Evolutionary conservation across 2,888 invertebrate genomes (phyloP).

Genomic region (Unio pictorum): DNA sequence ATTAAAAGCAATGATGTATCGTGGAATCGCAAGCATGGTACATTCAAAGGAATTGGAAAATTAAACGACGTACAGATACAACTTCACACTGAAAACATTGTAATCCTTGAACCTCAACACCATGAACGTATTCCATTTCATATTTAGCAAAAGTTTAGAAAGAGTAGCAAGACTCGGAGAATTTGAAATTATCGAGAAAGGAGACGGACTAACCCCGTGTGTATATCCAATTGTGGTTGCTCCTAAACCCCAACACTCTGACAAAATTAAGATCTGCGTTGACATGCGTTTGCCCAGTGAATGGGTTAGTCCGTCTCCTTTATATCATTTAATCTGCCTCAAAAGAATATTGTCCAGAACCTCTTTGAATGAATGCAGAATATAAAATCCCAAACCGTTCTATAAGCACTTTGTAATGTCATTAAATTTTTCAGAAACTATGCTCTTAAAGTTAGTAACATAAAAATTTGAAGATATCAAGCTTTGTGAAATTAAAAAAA

Average conservation of each 20-base stretch:
- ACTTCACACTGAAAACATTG: slow-evolving; percentile 25
- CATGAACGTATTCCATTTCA: slow-evolving; percentile 39
- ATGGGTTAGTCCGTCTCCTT: too few species aligned
- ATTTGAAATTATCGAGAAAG: slow-evolving; percentile 47
- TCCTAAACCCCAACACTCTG: slow-evolving; percentile 16
- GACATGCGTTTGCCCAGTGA: too few species aligned
- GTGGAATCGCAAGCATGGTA: slow-evolving; percentile 1
- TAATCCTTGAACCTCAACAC: slow-evolving; percentile 22
- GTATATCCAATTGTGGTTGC: slow-evolving; percentile 41
- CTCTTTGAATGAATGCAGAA: too few species aligned
- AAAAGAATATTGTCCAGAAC: too few species aligned
- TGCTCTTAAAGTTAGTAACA: too few species aligned
- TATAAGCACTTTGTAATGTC: too few species aligned
- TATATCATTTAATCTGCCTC: too few species aligned
- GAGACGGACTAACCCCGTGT: slow-evolving; percentile 48
- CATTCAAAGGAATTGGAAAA: slow-evolving; percentile 22
- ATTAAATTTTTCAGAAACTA: too few species aligned
- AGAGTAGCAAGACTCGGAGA: slow-evolving; percentile 36
- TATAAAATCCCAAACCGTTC: too few species aligned
- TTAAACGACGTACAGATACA: slow-evolving; percentile 22
- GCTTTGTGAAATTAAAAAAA: too few species aligned
- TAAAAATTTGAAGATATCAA: too few species aligned
- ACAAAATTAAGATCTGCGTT: too few species aligned
- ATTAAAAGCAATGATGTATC: slow-evolving; percentile 1
- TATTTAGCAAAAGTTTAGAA: slow-evolving; percentile 33